These are phyloP conservation scores for Columba guinea DNA, from an alignment of 2,797 vertebrate species.

Conservation along the genomic window DNA sequence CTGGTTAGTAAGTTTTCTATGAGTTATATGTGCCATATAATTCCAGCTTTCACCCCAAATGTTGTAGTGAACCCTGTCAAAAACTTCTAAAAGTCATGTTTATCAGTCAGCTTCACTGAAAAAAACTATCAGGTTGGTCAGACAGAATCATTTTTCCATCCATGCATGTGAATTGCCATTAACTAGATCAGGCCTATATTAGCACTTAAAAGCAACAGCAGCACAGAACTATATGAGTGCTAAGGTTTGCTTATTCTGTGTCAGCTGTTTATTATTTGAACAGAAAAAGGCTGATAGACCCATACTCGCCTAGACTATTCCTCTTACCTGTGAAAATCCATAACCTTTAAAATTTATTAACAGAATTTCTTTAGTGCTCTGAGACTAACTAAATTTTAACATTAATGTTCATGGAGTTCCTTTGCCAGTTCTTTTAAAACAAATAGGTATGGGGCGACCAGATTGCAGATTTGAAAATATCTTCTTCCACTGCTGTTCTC, in stretches of 20 bases:
- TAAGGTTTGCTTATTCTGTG: neutral
- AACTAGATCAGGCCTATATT: neutral
- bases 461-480: neutral
- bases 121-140: neutral
- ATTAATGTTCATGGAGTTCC: neutral
- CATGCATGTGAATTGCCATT: neutral
- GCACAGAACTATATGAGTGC: neutral
- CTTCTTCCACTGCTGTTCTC: neutral
- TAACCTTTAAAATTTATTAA: neutral
- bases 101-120: neutral
- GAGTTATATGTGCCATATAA: neutral
- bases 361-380: neutral
- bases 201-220: neutral
- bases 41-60: neutral
- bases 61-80: neutral
- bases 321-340: neutral
- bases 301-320: neutral
- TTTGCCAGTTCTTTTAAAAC: constrained; percentile 11
- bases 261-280: neutral
- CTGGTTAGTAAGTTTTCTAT: neutral
- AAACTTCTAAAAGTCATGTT: neutral
- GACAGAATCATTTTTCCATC: neutral
- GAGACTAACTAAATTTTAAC: neutral
- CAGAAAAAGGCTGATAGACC: neutral
- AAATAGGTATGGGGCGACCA: neutral